Percentiles rank a stretch among this genome's conserved stretches.
These are phyloP conservation scores for Drosophila nasuta DNA, from an alignment of 1,140 invertebrate genomes.

Conservation along the genomic window DNA sequence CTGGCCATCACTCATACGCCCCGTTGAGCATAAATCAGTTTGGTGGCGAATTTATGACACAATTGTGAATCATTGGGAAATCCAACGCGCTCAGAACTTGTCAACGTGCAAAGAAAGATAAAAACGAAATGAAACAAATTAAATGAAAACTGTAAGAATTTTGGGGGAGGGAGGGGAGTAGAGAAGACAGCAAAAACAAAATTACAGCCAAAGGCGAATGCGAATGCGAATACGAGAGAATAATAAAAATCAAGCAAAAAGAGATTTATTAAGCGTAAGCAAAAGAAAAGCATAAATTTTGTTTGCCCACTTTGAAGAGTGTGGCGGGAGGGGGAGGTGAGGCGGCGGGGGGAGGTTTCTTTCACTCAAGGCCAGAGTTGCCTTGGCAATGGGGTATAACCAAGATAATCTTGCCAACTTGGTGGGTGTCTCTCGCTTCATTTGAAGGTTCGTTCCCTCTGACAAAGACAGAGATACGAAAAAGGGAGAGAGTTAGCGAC, in stretches of 20 bases:
- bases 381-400: conserved; percentile 42
- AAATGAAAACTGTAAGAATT: conserved; percentile 19
- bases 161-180: too few species aligned
- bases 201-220: conserved; percentile 37
- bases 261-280: conserved; percentile 67
- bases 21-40: conserved; percentile 40
- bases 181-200: conserved; percentile 9
- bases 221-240: neutral
- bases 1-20: conserved; percentile 52
- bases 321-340: neutral
- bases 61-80: conserved; percentile 59
- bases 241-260: conserved; percentile 21
- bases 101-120: conserved; percentile 19
- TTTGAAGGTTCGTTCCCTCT: conserved; percentile 18
- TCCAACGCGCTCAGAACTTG: conserved; percentile 27
- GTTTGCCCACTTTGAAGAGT: conserved; percentile 25
- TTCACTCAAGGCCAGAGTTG: conserved; percentile 23
- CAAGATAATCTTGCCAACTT: conserved; percentile 34
- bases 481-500: neutral
- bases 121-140: conserved; percentile 16
- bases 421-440: conserved; percentile 5
- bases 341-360: neutral
- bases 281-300: conserved; percentile 61
- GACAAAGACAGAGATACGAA: neutral
- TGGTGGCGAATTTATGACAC: conserved; percentile 11